A percentile compares a stretch with the other conserved stretches of the same genome.
Evolutionary conservation across 2,113 vertebrate species (phyloP).

Genomic region (Sebastes fasciatus): DNA sequence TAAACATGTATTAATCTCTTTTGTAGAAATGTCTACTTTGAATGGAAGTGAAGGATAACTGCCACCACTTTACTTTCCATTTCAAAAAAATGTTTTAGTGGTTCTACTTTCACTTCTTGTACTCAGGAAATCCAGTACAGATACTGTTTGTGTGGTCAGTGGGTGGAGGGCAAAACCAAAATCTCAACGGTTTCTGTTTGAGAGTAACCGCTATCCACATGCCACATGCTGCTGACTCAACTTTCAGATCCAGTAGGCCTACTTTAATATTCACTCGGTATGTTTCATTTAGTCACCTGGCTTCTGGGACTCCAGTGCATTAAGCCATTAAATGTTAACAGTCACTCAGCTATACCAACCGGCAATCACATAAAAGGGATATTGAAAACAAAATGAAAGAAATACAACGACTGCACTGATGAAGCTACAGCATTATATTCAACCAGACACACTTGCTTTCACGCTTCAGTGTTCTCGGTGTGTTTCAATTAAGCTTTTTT

Average conservation of each 20-base stretch:
- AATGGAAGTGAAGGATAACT: neutral
- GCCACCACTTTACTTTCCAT: neutral
- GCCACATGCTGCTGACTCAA: neutral
- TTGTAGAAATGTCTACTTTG: neutral
- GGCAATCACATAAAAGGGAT: neutral
- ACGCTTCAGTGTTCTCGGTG: slow-evolving; percentile 5
- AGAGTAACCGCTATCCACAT: neutral
- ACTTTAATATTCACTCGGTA: neutral
- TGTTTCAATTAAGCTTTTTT: slow-evolving; percentile 18
- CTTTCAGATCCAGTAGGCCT: neutral
- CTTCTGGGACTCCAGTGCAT: neutral
- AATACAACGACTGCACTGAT: neutral
- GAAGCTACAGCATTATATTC: neutral
- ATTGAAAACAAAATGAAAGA: neutral
- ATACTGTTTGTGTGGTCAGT: neutral
- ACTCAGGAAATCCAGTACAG: slow-evolving; percentile 8
- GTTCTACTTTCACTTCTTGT: slow-evolving; percentile 14
- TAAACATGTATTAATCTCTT: neutral
- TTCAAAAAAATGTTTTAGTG: neutral
- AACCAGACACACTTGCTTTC: neutral
- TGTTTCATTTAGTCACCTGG: neutral
- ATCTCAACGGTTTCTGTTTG: neutral
- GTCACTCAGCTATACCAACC: neutral
- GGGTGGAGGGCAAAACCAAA: neutral
- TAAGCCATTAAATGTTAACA: neutral